Evolutionary conservation across 2,113 vertebrate species (phyloP).

Genomic region (Nansenia antarctica): DNA sequence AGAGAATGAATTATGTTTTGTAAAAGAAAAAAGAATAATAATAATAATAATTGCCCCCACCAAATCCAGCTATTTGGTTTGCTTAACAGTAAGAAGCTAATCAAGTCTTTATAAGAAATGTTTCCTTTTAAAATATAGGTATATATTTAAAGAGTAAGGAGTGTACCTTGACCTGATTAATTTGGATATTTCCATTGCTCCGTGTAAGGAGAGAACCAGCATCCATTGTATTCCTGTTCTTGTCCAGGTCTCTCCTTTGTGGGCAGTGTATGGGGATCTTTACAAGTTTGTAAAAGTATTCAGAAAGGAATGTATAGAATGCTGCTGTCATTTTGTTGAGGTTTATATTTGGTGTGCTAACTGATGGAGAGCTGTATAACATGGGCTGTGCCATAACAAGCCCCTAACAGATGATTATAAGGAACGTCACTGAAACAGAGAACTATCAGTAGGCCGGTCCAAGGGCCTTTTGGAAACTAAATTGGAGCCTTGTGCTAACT

Average conservation of each 20-base stretch:
- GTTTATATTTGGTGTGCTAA: constrained; percentile 27
- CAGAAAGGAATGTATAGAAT: constrained; percentile 29
- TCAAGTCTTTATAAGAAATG: constrained; percentile 41
- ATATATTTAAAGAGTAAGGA: constrained; percentile 53
- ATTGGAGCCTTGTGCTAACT: constrained; percentile 44
- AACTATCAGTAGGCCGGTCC: constrained; percentile 40
- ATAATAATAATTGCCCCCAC: too few species aligned
- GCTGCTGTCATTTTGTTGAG: constrained; percentile 26
- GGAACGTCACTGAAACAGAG: constrained; percentile 24
- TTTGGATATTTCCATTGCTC: constrained; percentile 43
- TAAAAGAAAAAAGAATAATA: constrained; percentile 27
- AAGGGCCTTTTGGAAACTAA: constrained; percentile 22
- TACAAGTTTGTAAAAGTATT: constrained; percentile 40
- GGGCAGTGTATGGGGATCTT: constrained; percentile 29
- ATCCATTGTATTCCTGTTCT: constrained; percentile 55
- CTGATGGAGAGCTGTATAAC: constrained; percentile 56
- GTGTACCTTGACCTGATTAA: constrained; percentile 23
- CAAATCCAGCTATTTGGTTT: constrained; percentile 69
- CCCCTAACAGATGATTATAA: constrained; percentile 37
- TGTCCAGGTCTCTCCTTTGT: constrained; percentile 49
- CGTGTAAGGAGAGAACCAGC: constrained; percentile 34
- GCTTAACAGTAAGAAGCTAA: constrained; percentile 42
- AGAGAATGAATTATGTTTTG: constrained; percentile 36
- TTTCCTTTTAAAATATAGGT: constrained; percentile 51
- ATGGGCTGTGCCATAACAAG: constrained; percentile 22